Conservation (phyloP, 2,113 vertebrate genomes). For the Zosterops japonicus region DNA sequence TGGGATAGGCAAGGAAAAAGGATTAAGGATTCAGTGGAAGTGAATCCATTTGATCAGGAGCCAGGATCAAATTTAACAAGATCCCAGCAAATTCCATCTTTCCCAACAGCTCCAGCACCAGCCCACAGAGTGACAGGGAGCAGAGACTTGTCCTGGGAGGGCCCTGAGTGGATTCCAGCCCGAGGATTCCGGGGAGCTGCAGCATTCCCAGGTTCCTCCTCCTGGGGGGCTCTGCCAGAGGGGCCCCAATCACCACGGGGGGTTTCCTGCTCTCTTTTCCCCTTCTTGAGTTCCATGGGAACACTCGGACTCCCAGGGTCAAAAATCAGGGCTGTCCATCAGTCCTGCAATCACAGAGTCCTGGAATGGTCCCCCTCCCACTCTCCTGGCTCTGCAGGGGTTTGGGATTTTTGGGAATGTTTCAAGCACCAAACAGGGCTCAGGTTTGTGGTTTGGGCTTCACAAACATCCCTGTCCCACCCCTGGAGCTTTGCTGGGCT, state of each 20-base stretch:
- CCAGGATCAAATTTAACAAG: neutral
- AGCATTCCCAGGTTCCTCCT: neutral
- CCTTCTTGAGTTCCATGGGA: neutral
- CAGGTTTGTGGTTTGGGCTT: no score
- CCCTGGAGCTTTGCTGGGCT: no score
- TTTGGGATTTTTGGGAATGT: no score
- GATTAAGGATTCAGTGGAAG: neutral
- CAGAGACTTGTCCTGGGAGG: neutral
- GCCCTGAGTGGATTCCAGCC: neutral
- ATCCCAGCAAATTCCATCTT: neutral
- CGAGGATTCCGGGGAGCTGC: fast-evolving
- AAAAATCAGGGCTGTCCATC: neutral
- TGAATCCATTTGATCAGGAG: neutral
- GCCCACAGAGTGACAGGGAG: neutral
- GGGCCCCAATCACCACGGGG: neutral
- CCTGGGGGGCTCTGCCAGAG: neutral
- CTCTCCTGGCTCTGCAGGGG: no score
- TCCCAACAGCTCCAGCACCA: neutral
- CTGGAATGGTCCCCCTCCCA: no score
- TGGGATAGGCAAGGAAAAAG: neutral
- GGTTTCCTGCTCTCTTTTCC: no score
- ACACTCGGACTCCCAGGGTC: no score
- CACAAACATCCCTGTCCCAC: no score
- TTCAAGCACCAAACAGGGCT: no score
- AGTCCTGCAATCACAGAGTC: no score